Percentiles rank a stretch among this genome's conserved stretches.
Evolutionary conservation across 2,888 invertebrate species (phyloP).

Genomic region (Nycteola revayana): DNA sequence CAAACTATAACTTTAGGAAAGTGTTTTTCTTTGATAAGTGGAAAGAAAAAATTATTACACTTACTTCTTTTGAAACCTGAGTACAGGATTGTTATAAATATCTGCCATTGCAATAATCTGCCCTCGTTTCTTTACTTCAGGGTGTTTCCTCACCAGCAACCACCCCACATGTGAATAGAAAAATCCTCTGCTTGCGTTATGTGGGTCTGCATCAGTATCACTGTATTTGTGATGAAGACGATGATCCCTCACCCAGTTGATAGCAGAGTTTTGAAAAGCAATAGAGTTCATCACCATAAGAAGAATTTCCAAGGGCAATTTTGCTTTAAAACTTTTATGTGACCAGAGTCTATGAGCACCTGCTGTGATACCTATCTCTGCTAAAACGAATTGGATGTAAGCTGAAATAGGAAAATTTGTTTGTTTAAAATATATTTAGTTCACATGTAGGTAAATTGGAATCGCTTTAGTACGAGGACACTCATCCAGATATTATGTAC

Average conservation of each 20-base stretch:
- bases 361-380: constrained; percentile 37
- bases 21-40: no score
- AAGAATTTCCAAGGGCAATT: constrained; percentile 33
- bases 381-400: constrained; percentile 21
- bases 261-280: constrained; percentile 30
- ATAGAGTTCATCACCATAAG: constrained; percentile 39
- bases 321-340: constrained; percentile 42
- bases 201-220: constrained; percentile 85
- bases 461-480: no score
- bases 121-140: constrained; percentile 86
- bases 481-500: no score
- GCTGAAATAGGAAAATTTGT: constrained; percentile 29
- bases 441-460: no score
- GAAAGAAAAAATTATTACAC: no score
- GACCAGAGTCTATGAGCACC: constrained; percentile 43
- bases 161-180: constrained; percentile 93
- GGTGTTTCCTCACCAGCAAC: constrained; percentile 88
- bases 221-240: constrained; percentile 37
- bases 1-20: no score
- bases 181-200: constrained; percentile 86
- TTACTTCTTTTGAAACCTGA: constrained; percentile 86
- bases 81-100: constrained; percentile 84
- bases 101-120: constrained; percentile 86
- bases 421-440: no score
- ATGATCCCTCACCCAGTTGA: constrained; percentile 32